phyloP scores from a whole-genome alignment of 2,888 invertebrate species.

The Candidula unifasciata region DNA sequence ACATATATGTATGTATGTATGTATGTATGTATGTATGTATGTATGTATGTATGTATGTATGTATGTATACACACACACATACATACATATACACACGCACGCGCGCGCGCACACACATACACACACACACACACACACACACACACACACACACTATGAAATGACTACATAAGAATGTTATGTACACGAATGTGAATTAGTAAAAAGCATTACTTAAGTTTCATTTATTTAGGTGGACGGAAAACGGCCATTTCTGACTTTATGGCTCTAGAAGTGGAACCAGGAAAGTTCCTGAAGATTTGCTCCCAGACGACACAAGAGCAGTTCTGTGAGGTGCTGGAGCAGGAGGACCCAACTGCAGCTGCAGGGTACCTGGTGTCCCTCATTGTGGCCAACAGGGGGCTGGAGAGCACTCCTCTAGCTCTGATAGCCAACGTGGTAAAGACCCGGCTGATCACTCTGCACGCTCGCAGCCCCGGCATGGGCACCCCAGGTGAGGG shows the following conservation, averaged over 20 bases:
- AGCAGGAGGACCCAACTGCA: slow-evolving; percentile 57
- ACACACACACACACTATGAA: too few relatives aligned
- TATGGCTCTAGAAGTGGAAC: slow-evolving; percentile 70
- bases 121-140: too few relatives aligned
- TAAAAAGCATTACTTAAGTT: too few relatives aligned
- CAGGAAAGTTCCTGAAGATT: slow-evolving; percentile 71
- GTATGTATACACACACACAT: too few relatives aligned
- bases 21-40: too few relatives aligned
- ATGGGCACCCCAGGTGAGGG: slow-evolving; percentile 56
- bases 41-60: too few relatives aligned
- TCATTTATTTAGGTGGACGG: slow-evolving; percentile 65
- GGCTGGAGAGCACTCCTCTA: slow-evolving; percentile 69
- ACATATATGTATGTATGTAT: too few relatives aligned
- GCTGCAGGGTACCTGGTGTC: slow-evolving; percentile 75
- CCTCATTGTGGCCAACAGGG: slow-evolving; percentile 70
- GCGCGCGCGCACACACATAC: too few relatives aligned
- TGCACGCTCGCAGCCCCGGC: slow-evolving; percentile 61
- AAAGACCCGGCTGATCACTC: slow-evolving; percentile 66
- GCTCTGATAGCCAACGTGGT: slow-evolving; percentile 73
- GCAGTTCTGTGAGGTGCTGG: slow-evolving; percentile 62
- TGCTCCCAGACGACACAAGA: slow-evolving; percentile 67
- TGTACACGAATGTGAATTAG: too few relatives aligned
- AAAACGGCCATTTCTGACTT: slow-evolving; percentile 69
- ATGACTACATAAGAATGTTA: too few relatives aligned
- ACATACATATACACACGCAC: too few relatives aligned